Evolutionary conservation across 2,888 invertebrate species (phyloP).

Genomic region (Drosophila buzzatii): DNA sequence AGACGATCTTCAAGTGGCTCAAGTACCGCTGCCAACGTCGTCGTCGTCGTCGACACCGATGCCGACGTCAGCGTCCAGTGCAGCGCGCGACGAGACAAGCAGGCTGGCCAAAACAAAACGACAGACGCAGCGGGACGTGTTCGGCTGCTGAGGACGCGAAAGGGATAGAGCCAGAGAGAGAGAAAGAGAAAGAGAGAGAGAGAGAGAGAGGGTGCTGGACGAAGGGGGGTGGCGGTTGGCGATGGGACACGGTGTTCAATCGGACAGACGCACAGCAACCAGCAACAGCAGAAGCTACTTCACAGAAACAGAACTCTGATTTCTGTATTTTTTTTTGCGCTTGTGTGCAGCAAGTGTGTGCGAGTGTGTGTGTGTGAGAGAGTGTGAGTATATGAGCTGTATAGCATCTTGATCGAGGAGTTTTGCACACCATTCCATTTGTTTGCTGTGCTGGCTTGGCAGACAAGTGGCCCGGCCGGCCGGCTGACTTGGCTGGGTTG

Average conservation of each 20-base stretch:
- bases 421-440: constrained; percentile 60
- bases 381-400: constrained; percentile 6
- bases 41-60: constrained; percentile 3
- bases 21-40: constrained; percentile 49
- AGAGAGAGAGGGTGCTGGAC: neutral
- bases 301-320: constrained; percentile 66
- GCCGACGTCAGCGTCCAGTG: constrained; percentile 35
- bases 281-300: constrained; percentile 71
- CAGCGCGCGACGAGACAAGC: constrained; percentile 66
- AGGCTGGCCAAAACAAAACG: constrained; percentile 57
- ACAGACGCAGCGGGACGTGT: constrained; percentile 36
- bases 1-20: constrained; percentile 70
- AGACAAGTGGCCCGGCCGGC: constrained; percentile 55
- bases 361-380: constrained; percentile 10
- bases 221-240: neutral
- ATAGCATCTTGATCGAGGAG: constrained; percentile 51
- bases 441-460: constrained; percentile 40
- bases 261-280: constrained; percentile 25
- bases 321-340: constrained; percentile 60
- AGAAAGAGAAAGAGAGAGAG: neutral
- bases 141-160: constrained; percentile 10
- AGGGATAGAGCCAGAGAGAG: neutral
- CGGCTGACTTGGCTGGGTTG: constrained; percentile 22
- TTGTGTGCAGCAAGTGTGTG: constrained; percentile 38
- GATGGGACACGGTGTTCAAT: constrained; percentile 18